phyloP scores from a whole-genome alignment of 2,797 vertebrate genomes.

The Zenarchopterus dispar region DNA sequence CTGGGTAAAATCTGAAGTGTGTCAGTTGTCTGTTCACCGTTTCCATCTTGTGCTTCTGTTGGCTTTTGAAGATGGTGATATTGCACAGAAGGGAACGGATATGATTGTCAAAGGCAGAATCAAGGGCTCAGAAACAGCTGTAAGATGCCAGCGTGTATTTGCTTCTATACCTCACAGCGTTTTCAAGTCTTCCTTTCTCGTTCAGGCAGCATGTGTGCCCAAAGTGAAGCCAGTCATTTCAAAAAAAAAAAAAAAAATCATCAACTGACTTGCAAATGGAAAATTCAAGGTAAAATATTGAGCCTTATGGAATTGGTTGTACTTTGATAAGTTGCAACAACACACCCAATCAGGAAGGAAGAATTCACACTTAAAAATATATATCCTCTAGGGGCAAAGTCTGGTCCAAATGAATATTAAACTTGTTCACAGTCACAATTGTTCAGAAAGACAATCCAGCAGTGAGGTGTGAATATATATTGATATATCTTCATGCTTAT shows the following conservation, averaged over 20 bases:
- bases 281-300: constrained; percentile 15
- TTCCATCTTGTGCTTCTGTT: constrained; percentile 32
- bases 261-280: constrained; percentile 53
- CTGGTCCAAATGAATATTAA: constrained; percentile 56
- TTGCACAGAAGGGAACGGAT: constrained; percentile 34
- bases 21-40: constrained; percentile 13
- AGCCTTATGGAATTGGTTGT: constrained; percentile 4
- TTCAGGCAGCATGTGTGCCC: background rate
- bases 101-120: constrained; percentile 45
- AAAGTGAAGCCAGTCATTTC: background rate
- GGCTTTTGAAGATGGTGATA: constrained; percentile 32
- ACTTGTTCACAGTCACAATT: constrained; percentile 56
- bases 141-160: constrained; percentile 35
- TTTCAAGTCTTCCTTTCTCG: constrained; percentile 20
- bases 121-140: constrained; percentile 38
- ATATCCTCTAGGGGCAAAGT: constrained; percentile 26
- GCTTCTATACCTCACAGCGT: constrained; percentile 20
- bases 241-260: too few relatives aligned
- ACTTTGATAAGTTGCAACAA: constrained; percentile 21
- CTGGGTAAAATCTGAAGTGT: constrained; percentile 26
- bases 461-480: constrained; percentile 54
- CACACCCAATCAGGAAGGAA: constrained; percentile 8
- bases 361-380: constrained; percentile 39
- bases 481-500: too few relatives aligned
- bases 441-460: constrained; percentile 58